Conservation (phyloP, 2,888 invertebrate genomes). For the Coleophora flavipennella region DNA sequence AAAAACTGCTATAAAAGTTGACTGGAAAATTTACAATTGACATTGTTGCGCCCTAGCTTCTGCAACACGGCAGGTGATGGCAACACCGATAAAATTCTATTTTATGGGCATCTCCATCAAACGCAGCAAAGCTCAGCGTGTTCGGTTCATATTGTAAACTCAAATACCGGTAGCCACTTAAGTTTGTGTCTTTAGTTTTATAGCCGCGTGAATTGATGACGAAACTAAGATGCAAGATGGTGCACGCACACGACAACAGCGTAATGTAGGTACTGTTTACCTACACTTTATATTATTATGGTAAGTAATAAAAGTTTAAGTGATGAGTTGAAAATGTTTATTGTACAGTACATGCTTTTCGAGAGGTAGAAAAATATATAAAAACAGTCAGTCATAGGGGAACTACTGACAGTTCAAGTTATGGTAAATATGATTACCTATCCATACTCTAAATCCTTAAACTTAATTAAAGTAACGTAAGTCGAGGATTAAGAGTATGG, state of each 20-base stretch:
- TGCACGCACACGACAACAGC: constrained; percentile 3
- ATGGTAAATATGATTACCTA: no score
- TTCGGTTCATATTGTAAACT: constrained; percentile 23
- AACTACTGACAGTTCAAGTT: no score
- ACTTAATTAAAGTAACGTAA: no score
- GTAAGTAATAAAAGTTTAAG: constrained; percentile 3
- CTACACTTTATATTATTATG: constrained; percentile 1
- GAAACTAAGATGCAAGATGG: no score
- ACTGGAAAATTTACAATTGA: constrained; percentile 12
- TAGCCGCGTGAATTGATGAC: constrained; percentile 25
- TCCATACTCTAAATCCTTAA: no score
- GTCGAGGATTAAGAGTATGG: no score
- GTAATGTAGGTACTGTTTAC: background rate
- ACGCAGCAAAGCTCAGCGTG: constrained; percentile 32
- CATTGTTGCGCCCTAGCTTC: constrained; percentile 15
- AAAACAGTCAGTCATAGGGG: no score
- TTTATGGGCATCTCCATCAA: constrained; percentile 52
- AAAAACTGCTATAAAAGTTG: background rate
- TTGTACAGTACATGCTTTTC: constrained; percentile 1
- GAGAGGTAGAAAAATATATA: background rate
- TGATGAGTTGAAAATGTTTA: background rate
- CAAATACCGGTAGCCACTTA: constrained; percentile 25
- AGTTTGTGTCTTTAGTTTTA: constrained; percentile 34
- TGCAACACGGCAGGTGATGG: no score
- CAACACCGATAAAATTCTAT: constrained; percentile 42